Base-by-base conservation (phyloP, 1,140 invertebrate genomes). In the Tetragnatha versicolor region DNA sequence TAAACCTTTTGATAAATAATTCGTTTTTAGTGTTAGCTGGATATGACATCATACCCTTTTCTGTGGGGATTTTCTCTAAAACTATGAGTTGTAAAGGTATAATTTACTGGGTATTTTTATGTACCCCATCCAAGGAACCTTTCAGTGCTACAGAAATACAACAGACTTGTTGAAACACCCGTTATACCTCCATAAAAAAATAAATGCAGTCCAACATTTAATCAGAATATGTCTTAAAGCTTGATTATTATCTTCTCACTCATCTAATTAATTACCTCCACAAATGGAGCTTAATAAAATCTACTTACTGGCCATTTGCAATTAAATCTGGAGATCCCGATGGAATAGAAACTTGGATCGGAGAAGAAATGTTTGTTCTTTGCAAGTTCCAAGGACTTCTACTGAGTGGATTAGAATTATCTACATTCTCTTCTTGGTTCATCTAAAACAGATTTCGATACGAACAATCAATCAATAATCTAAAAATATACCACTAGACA, bases 311-410 rank as follows among this genome's bases (percentile, higher is more conserved):
- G 20, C 73, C 73, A 66, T 65, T 75, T 20, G 55, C 22, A 22
- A 63, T 66, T 14, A 77, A 35, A 42, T 77, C 73, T 35, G 73
- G 73, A 39, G 73, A 63, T 22, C 49, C 42, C 14, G 73, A 77
- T 29, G 73, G 73, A 25, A 77, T 77, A 3, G 73, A 77, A 66
- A 77, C 73, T 42, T 77, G 73, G 29, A 77, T 77, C 14, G 73
- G 73, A 27, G 73, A 77, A 39, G 58, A 22, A 65, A 53, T 66
- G n/a, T 73, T 73, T 45, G 72, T 35, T 17, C 58, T 37, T 35
- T 39, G 39, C 7, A 45, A 22, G 55, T 77, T 77, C 73, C 73
- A 77, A 10, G 73, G 73, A 29, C 31, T 66, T 53, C 31, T 37
- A 5, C 33, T 61, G 17, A 53, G 20, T 9, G 25, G 33, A 49